Evolutionary conservation across 2,797 vertebrate species (phyloP).

Genomic region (Gobio occitaniae): DNA sequence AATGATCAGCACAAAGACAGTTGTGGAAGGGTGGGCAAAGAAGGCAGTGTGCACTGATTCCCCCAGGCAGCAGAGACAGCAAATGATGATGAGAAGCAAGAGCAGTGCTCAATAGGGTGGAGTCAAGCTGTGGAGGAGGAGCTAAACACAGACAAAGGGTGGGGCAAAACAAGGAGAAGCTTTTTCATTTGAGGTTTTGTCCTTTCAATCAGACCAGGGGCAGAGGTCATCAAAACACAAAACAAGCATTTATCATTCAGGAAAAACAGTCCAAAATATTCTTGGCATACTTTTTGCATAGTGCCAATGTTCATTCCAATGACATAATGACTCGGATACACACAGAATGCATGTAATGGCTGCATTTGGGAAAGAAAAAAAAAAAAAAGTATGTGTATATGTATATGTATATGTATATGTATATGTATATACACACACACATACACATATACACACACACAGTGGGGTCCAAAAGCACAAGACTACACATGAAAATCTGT

Average conservation of each 20-base stretch:
- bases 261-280: background rate
- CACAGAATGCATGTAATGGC: background rate
- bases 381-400: too few species aligned
- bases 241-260: constrained; percentile 29
- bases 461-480: background rate
- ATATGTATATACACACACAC: too few species aligned
- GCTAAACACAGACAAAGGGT: constrained; percentile 39
- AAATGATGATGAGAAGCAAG: constrained; percentile 66
- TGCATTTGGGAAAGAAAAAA: background rate
- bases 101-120: constrained; percentile 57
- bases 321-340: background rate
- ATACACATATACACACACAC: background rate
- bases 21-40: constrained; percentile 50
- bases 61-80: constrained; percentile 58
- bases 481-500: background rate
- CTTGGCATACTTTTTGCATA: background rate
- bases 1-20: constrained; percentile 44
- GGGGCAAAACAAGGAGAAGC: constrained; percentile 47
- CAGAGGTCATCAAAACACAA: background rate
- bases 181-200: constrained; percentile 52
- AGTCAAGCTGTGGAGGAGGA: constrained; percentile 49
- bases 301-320: constrained; percentile 2
- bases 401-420: too few species aligned
- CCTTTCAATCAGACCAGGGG: constrained; percentile 31
- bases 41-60: constrained; percentile 35